phyloP scores from a whole-genome alignment of 2,113 vertebrate genomes.

The Fregetta grallaria region DNA sequence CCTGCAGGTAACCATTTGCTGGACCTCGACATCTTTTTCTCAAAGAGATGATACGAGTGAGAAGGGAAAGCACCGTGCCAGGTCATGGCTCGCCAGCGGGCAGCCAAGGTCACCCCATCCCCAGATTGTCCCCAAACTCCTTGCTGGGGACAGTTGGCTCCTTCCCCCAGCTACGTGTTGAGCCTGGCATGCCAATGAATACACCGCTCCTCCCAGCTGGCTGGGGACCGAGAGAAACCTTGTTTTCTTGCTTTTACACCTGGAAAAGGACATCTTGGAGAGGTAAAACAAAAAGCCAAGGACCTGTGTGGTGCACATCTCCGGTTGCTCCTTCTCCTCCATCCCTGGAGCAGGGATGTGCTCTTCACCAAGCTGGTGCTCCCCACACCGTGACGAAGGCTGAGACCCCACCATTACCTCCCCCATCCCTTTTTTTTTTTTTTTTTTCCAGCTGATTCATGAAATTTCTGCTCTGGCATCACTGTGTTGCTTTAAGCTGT shows the following conservation, averaged over 20 bases:
- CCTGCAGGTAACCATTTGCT: not conserved
- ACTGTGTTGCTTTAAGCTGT: slow-evolving; percentile 58
- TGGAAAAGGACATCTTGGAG: not conserved
- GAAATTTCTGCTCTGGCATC: slow-evolving; percentile 15
- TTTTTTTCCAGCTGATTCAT: slow-evolving; percentile 65
- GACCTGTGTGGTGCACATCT: fast-evolving
- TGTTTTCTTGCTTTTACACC: not conserved
- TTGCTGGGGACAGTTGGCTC: not conserved
- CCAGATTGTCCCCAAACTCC: not conserved
- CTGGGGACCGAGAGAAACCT: not conserved
- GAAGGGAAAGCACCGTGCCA: not conserved
- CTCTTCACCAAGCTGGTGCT: not conserved
- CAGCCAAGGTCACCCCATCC: not conserved
- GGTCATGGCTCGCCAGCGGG: fast-evolving
- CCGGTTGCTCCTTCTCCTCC: fast-evolving
- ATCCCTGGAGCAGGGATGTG: fast-evolving
- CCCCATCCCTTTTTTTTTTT: not conserved
- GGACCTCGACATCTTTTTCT: fast-evolving
- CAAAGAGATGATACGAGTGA: fast-evolving
- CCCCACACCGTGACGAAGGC: fast-evolving
- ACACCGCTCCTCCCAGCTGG: fast-evolving
- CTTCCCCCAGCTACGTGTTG: not conserved
- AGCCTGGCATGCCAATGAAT: fast-evolving
- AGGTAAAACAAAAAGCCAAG: not conserved
- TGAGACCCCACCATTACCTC: not conserved